Percentiles rank a stretch among this genome's conserved stretches.
Conservation (phyloP, 2,113 vertebrate genomes). For the Craseonycteris thonglongyai region DNA sequence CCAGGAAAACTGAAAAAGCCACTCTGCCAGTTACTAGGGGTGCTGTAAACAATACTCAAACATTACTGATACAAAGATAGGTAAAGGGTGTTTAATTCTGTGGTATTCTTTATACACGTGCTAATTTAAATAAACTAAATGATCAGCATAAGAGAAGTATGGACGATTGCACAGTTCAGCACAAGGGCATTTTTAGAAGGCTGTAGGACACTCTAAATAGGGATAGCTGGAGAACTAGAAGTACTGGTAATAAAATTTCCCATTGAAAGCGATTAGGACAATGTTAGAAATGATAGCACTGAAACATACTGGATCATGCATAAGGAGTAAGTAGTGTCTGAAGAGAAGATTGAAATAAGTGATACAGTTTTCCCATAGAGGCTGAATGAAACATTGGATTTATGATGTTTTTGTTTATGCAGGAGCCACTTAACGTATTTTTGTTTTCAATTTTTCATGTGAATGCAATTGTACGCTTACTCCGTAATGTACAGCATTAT, state of each 20-base stretch:
- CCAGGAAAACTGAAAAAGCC: neutral
- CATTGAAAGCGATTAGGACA: neutral
- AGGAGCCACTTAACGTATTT: neutral
- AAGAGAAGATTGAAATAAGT: neutral
- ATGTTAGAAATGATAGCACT: neutral
- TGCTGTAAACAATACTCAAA: neutral
- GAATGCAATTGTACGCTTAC: neutral
- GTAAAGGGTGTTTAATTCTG: neutral
- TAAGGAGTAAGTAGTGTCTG: neutral
- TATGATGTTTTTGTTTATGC: slow-evolving; percentile 28
- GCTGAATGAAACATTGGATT: neutral
- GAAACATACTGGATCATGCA: neutral
- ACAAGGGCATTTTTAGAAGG: neutral
- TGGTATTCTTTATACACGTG: neutral
- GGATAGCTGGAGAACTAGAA: neutral
- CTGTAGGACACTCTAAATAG: neutral
- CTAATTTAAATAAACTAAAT: neutral
- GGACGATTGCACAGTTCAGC: neutral
- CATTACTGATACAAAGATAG: neutral
- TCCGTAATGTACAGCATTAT: neutral
- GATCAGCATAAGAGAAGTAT: neutral
- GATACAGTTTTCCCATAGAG: neutral
- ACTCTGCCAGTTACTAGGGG: neutral
- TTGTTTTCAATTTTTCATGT: slow-evolving; percentile 11
- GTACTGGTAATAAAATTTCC: neutral